These are phyloP conservation scores for Eumaeus atala DNA, from an alignment of 1,140 invertebrate genomes.

Conservation along the genomic window DNA sequence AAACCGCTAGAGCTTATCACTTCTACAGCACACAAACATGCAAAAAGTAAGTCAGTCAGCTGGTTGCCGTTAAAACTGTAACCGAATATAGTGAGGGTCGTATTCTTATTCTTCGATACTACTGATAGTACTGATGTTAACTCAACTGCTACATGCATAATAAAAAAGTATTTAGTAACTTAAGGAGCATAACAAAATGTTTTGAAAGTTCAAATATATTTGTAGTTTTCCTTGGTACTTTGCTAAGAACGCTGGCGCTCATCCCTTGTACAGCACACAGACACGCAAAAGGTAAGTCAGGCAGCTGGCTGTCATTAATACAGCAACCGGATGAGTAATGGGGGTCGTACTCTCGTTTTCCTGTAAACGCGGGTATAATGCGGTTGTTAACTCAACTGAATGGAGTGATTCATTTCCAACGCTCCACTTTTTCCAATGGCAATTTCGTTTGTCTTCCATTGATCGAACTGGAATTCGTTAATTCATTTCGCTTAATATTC, in stretches of 20 bases:
- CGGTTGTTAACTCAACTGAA: conserved; percentile 45
- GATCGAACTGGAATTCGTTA: conserved; percentile 13
- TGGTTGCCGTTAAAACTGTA: too few relatives aligned
- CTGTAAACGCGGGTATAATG: conserved; percentile 51
- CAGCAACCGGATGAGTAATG: conserved; percentile 43
- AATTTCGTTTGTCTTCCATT: conserved; percentile 12
- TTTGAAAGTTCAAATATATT: too few relatives aligned
- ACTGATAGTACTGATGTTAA: too few relatives aligned
- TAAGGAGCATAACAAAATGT: too few relatives aligned
- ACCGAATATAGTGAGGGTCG: too few relatives aligned
- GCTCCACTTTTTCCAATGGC: conserved; percentile 20
- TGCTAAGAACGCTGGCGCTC: conserved; percentile 13
- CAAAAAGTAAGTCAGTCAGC: too few relatives aligned
- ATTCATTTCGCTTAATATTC: background rate
- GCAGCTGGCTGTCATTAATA: conserved; percentile 58
- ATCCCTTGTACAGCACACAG: conserved; percentile 13
- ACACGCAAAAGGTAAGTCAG: conserved; percentile 50
- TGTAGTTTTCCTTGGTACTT: too few relatives aligned
- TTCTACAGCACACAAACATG: too few relatives aligned
- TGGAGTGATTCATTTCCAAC: conserved; percentile 36
- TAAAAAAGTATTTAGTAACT: too few relatives aligned
- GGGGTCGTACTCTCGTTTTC: conserved; percentile 27
- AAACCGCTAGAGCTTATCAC: too few relatives aligned
- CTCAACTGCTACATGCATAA: too few relatives aligned
- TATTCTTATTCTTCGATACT: too few relatives aligned